phyloP scores from a whole-genome alignment of 2,113 vertebrate genomes.

The Burhinus oedicnemus region DNA sequence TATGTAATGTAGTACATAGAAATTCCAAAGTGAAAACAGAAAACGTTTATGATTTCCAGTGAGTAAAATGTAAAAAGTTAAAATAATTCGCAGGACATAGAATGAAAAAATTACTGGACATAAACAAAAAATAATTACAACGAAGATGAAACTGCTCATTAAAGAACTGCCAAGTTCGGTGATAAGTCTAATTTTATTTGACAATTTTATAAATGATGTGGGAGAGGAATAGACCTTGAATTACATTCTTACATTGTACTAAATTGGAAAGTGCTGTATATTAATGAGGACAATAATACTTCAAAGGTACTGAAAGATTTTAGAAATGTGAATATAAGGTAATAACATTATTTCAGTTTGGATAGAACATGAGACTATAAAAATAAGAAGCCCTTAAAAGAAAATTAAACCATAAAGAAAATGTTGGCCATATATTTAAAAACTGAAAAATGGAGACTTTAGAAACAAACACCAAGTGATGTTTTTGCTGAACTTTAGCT shows the following conservation, averaged over 20 bases:
- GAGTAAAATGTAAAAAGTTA: background rate
- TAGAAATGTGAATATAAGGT: slow-evolving; percentile 8
- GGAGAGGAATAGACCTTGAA: slow-evolving; percentile 29
- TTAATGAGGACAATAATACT: slow-evolving; percentile 55
- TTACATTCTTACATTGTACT: slow-evolving; percentile 23
- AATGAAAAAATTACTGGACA: slow-evolving; percentile 20
- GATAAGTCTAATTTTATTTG: slow-evolving; percentile 64
- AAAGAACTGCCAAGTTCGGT: slow-evolving; percentile 43
- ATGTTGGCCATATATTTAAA: slow-evolving; percentile 6
- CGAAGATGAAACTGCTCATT: slow-evolving; percentile 49
- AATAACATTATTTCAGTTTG: slow-evolving; percentile 37
- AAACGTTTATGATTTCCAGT: background rate
- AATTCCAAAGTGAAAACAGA: background rate
- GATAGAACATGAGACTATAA: background rate
- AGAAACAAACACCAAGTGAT: background rate
- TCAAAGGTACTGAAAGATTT: slow-evolving; percentile 38
- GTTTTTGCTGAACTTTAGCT: background rate
- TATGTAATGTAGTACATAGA: background rate
- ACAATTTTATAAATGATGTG: slow-evolving; percentile 51
- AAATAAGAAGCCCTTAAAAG: slow-evolving; percentile 18
- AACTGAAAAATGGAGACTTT: background rate
- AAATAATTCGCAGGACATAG: background rate
- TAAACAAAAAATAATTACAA: slow-evolving; percentile 46
- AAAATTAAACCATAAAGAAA: slow-evolving; percentile 34
- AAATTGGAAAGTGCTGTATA: slow-evolving; percentile 35